Percentiles rank a stretch among this genome's conserved stretches.
Conservation (phyloP, 2,113 vertebrate species). For the Hoplias malabaricus region DNA sequence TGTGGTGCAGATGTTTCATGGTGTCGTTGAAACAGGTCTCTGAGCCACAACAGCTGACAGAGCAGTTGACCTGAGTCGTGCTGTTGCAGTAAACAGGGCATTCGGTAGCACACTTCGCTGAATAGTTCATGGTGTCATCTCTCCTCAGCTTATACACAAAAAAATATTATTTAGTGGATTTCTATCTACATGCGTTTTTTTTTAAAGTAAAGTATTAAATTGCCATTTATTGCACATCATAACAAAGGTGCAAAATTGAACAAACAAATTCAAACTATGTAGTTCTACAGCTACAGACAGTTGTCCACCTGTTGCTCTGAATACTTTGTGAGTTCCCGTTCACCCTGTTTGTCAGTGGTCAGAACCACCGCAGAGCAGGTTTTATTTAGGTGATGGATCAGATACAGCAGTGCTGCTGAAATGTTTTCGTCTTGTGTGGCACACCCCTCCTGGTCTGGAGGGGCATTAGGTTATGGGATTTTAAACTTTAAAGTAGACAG, state of each 20-base stretch:
- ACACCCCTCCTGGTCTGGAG: too few relatives aligned
- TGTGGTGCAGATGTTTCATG: conserved; percentile 51
- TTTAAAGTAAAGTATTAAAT: background rate
- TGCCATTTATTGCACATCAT: background rate
- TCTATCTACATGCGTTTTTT: background rate
- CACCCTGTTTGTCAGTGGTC: too few relatives aligned
- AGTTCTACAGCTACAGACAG: too few relatives aligned
- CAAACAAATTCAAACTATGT: too few relatives aligned
- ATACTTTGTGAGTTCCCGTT: too few relatives aligned
- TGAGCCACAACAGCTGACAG: conserved; percentile 65
- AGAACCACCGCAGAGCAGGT: too few relatives aligned
- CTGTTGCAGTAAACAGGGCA: conserved; percentile 53
- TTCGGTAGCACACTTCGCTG: conserved; percentile 48
- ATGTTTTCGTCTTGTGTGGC: too few relatives aligned
- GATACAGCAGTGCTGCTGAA: too few relatives aligned
- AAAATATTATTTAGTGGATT: background rate
- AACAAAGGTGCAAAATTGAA: background rate
- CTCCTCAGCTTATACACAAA: conserved; percentile 65
- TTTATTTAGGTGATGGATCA: too few relatives aligned
- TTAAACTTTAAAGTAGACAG: too few relatives aligned
- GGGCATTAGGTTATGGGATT: too few relatives aligned
- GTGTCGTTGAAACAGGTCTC: conserved; percentile 66
- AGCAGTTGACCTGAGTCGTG: conserved; percentile 55
- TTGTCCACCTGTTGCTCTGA: too few relatives aligned
- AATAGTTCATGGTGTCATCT: conserved; percentile 57